Conservation (phyloP, 2,888 invertebrate species). For the Ectemnius cavifrons region DNA sequence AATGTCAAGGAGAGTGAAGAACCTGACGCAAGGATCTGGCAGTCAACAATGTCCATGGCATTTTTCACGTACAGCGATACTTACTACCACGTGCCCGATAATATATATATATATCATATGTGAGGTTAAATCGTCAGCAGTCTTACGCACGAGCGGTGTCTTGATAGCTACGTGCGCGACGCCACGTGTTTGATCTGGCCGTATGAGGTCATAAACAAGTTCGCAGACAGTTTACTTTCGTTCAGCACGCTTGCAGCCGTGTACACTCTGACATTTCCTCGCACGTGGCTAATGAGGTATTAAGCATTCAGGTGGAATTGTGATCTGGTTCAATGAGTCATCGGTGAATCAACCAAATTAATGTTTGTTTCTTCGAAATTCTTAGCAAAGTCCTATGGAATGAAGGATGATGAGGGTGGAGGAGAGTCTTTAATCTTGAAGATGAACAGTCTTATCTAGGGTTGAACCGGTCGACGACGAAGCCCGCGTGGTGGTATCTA, state of each 20-base stretch:
- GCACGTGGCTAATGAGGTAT: neutral
- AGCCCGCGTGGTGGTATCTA: constrained; percentile 64
- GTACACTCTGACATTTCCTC: neutral
- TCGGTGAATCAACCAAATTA: neutral
- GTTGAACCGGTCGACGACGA: constrained; percentile 49
- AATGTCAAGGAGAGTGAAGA: too few species aligned
- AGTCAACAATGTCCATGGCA: constrained; percentile 31
- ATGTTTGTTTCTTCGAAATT: too few species aligned
- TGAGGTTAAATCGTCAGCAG: constrained; percentile 44
- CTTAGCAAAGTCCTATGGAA: too few species aligned
- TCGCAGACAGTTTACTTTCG: neutral
- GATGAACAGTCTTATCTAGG: constrained; percentile 63
- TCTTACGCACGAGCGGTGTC: constrained; percentile 11
- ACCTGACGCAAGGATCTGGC: constrained; percentile 12
- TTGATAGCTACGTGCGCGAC: constrained; percentile 26
- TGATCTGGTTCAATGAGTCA: neutral
- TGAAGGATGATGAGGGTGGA: neutral
- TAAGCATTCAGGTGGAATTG: too few species aligned
- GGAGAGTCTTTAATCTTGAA: constrained; percentile 50
- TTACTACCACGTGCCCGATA: constrained; percentile 18
- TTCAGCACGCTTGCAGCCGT: neutral
- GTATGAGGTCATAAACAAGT: constrained; percentile 5
- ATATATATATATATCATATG: constrained; percentile 54
- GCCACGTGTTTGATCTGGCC: constrained; percentile 27
- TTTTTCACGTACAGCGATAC: constrained; percentile 27